phyloP scores from a whole-genome alignment of 1,140 invertebrate species.

The Drosophila fuyamai region DNA sequence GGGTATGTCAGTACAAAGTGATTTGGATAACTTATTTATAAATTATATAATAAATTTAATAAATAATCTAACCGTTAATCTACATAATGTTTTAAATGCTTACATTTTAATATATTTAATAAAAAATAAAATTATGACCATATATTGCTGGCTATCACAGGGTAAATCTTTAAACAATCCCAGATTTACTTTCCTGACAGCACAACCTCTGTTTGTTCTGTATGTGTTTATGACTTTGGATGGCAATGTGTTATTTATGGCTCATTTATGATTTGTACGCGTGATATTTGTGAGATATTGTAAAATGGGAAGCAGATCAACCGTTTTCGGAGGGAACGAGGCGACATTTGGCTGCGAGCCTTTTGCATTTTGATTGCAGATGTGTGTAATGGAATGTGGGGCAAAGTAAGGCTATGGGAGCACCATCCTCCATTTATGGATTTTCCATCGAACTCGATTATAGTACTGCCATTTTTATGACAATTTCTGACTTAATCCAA shows the following conservation, averaged over 20 bases:
- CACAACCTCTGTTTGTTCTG: conserved; percentile 21
- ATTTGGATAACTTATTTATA: not conserved
- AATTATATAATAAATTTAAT: not conserved
- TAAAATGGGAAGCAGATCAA: conserved; percentile 46
- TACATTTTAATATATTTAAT: not conserved
- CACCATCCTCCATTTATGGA: conserved; percentile 9
- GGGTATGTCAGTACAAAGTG: conserved; percentile 1
- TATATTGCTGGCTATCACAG: not conserved
- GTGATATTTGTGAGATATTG: conserved; percentile 73
- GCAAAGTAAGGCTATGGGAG: not conserved
- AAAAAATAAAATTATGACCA: not conserved
- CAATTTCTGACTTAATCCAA: conserved; percentile 23
- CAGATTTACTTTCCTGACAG: conserved; percentile 9
- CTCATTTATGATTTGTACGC: conserved; percentile 81
- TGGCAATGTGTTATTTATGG: conserved; percentile 83
- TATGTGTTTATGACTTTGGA: conserved; percentile 34
- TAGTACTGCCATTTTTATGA: conserved; percentile 5
- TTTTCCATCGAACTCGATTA: conserved; percentile 31
- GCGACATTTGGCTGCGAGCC: conserved; percentile 11
- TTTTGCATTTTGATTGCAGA: conserved; percentile 48
- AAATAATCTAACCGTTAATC: not conserved
- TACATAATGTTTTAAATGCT: not conserved
- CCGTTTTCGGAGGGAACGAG: conserved; percentile 9
- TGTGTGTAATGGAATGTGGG: conserved; percentile 24
- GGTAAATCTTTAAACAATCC: not conserved